Conservation (phyloP, 2,797 vertebrate genomes). For the Sparidentex hasta region DNA sequence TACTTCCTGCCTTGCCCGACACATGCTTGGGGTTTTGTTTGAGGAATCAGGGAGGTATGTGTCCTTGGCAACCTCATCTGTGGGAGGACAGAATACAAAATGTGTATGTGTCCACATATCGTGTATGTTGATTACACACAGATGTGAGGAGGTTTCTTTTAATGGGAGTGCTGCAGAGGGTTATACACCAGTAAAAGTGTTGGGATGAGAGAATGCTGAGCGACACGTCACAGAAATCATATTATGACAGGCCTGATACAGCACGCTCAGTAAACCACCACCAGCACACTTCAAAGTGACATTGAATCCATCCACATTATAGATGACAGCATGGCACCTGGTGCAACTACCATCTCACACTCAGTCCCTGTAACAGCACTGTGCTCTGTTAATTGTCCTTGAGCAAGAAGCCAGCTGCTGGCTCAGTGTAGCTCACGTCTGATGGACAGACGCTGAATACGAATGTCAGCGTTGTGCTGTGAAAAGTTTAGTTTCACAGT, state of each 20-base stretch:
- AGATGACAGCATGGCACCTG: slow-evolving; percentile 31
- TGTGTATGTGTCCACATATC: background rate
- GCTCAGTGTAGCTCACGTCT: slow-evolving; percentile 2
- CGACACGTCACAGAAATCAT: background rate
- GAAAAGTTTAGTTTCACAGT: too few species aligned
- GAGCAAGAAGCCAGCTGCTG: slow-evolving; percentile 37
- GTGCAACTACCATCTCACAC: slow-evolving; percentile 23
- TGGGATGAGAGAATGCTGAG: background rate
- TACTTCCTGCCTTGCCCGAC: slow-evolving; percentile 27
- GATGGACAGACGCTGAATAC: slow-evolving; percentile 3
- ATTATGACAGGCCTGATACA: background rate
- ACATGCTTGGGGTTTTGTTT: slow-evolving; percentile 54
- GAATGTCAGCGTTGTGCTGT: background rate
- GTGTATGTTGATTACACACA: background rate
- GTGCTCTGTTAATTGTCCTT: slow-evolving; percentile 64
- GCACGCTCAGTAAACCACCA: background rate
- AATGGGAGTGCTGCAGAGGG: background rate
- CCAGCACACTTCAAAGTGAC: slow-evolving; percentile 40
- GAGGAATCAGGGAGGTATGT: slow-evolving; percentile 39
- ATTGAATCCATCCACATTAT: slow-evolving; percentile 37
- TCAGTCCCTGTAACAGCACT: slow-evolving; percentile 43
- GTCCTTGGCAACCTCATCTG: slow-evolving; percentile 65
- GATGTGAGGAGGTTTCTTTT: background rate
- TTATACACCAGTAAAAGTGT: background rate
- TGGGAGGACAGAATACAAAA: background rate